Conservation (phyloP, 2,113 vertebrate genomes). For the Paralichthys olivaceus region DNA sequence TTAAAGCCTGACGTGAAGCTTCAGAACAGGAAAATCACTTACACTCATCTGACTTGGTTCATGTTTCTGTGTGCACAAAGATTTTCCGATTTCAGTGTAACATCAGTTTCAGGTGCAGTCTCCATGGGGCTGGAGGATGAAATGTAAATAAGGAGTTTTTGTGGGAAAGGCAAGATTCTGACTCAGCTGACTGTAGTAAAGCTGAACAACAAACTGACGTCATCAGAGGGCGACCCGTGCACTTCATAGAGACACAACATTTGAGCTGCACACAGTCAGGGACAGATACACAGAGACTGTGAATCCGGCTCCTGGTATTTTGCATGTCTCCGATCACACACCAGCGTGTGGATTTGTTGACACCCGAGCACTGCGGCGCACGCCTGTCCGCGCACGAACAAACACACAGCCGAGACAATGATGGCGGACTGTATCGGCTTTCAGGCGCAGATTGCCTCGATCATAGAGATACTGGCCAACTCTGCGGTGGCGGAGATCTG, state of each 20-base stretch:
- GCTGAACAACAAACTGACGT: constrained; percentile 64
- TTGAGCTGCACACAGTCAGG: neutral
- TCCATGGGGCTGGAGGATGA: neutral
- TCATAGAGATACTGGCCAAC: constrained; percentile 75
- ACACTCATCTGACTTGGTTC: neutral
- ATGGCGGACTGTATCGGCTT: constrained; percentile 75
- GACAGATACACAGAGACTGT: neutral
- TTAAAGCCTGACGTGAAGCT: too few species aligned
- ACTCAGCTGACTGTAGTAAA: constrained; percentile 13
- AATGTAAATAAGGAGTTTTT: neutral
- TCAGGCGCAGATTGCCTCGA: constrained; percentile 75
- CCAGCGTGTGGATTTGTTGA: constrained; percentile 6
- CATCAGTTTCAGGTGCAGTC: neutral
- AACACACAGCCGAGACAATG: constrained; percentile 19
- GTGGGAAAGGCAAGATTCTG: neutral
- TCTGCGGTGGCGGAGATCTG: constrained; percentile 79
- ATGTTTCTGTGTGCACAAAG: neutral
- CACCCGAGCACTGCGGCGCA: constrained; percentile 25
- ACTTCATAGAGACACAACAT: constrained; percentile 24
- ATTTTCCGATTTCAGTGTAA: neutral
- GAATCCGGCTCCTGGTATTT: neutral
- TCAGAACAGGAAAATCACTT: too few species aligned
- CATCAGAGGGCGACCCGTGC: constrained; percentile 69
- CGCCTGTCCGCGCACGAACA: constrained; percentile 20
- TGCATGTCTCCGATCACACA: constrained; percentile 11